Base-by-base conservation (phyloP, 2,797 vertebrate species). In the Enteromius radiatus region DNA sequence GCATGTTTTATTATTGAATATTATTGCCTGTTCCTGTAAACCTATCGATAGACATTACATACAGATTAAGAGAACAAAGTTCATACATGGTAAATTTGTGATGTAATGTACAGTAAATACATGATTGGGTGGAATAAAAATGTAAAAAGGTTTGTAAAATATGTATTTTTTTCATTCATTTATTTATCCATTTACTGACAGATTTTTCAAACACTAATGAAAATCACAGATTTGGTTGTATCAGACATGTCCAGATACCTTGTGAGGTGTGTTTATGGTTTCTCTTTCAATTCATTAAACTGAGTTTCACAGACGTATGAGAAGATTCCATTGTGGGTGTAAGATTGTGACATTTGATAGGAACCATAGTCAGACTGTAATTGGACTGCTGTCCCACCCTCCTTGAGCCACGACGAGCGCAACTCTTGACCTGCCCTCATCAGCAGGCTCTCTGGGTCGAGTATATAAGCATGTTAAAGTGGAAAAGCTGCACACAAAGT, bases 311-410 rank as follows among this genome's bases (percentile, higher is more conserved):
- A 52, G n/a, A 69, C 6, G 3, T 56, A 38, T 7, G n/a, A n/a
- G 11, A 59, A 63, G 21, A 61, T n/a, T 78, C 28, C 31, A 52
- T 17, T 5, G 43, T 65, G 61, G 76, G 38, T 70, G 36, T 61
- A 21, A 56, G 68, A 80, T 80, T 63, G 31, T 73, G 68, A 63
- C 54, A 47, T 70, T 61, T 59, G 19, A 80, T 78, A 78, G n/a
- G 21, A 43, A 21, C 7, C 11, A 9, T 61, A 52, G 49, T 71
- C 19, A 80, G 78, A 33, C 36, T n/a, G 26, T 61, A 33, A 28
- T 26, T 68, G 47, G 12, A 5, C 54, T 71, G 10, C 17, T 71
- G 64, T 71, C 38, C 21, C 56, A 61, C 79, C 56, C 68, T 74
- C 43, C 21, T 19, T 36, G 28, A 3, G 10, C 68, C 68, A 61